A percentile compares a stretch with the other conserved stretches of the same genome.
phyloP scores from a whole-genome alignment of 2,888 invertebrate species.

The Trichacis sp. region DNA sequence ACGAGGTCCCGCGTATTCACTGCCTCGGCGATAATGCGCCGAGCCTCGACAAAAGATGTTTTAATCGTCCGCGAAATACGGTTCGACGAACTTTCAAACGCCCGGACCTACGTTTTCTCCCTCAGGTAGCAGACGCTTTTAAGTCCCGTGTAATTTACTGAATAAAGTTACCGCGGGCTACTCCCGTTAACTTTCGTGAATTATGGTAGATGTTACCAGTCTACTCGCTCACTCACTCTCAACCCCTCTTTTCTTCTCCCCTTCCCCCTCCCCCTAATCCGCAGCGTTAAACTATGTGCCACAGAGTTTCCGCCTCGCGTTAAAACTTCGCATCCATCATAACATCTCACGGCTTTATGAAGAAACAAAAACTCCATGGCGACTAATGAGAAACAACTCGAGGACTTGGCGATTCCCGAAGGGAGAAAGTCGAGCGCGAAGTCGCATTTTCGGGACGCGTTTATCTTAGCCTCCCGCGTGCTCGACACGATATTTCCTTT shows the following conservation, averaged over 20 bases:
- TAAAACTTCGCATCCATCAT: slow-evolving; percentile 41
- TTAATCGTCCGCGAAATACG: slow-evolving; percentile 41
- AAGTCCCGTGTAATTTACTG: slow-evolving; percentile 58
- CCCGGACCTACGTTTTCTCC: slow-evolving; percentile 42
- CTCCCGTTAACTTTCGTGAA: slow-evolving; percentile 48
- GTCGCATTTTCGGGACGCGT: no score
- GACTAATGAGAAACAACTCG: slow-evolving; percentile 14
- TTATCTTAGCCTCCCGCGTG: not conserved
- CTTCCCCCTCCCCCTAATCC: slow-evolving; percentile 39
- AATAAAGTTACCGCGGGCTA: slow-evolving; percentile 55
- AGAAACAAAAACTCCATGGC: slow-evolving; percentile 23
- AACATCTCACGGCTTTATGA: slow-evolving; percentile 26
- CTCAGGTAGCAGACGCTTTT: slow-evolving; percentile 54
- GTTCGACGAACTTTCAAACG: slow-evolving; percentile 45
- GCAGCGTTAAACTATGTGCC: slow-evolving; percentile 30
- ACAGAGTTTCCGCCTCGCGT: slow-evolving; percentile 31
- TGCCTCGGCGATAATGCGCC: slow-evolving; percentile 5
- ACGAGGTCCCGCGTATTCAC: slow-evolving; percentile 3
- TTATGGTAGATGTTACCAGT: slow-evolving; percentile 45
- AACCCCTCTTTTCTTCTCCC: slow-evolving; percentile 3
- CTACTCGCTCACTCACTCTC: slow-evolving; percentile 23
- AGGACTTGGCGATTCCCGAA: slow-evolving; percentile 6
- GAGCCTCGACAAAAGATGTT: slow-evolving; percentile 29
- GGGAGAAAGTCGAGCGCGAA: no score
- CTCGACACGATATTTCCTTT: not conserved